Percentiles rank a stretch among this genome's conserved stretches.
phyloP scores from a whole-genome alignment of 2,113 vertebrate genomes.

The Protomyctophum bolini region DNA sequence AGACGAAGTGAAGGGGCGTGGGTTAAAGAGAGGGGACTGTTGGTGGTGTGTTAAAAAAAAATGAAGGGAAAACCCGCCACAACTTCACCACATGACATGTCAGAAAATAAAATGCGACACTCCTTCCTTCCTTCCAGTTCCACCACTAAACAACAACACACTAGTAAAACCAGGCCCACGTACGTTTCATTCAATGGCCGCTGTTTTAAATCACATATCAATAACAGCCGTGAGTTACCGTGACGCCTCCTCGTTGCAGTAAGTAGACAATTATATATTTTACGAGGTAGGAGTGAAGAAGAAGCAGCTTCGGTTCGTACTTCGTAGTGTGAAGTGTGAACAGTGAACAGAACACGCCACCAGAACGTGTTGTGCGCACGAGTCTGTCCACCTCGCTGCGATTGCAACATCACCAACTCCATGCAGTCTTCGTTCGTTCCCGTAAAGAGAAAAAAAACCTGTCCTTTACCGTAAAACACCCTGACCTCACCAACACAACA shows the following conservation, averaged over 20 bases:
- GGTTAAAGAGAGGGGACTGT: slow-evolving; percentile 59
- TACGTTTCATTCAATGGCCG: slow-evolving; percentile 29
- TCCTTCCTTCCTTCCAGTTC: slow-evolving; percentile 25
- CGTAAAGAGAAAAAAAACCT: slow-evolving; percentile 26
- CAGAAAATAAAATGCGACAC: slow-evolving; percentile 71
- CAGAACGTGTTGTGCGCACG: slow-evolving; percentile 2
- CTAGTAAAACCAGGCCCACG: slow-evolving; percentile 10
- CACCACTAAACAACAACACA: too few relatives aligned
- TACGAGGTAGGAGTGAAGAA: too few relatives aligned
- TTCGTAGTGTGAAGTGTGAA: background rate
- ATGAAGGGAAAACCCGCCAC: slow-evolving; percentile 78
- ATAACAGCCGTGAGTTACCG: slow-evolving; percentile 5
- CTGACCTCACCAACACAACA: background rate
- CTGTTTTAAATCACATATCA: background rate
- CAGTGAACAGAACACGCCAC: too few relatives aligned
- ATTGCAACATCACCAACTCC: slow-evolving; percentile 73
- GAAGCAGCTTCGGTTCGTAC: too few relatives aligned
- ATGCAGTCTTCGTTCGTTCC: slow-evolving; percentile 56
- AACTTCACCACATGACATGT: slow-evolving; percentile 82
- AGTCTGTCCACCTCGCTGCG: background rate
- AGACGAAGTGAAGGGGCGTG: slow-evolving; percentile 23
- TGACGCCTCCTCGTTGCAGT: slow-evolving; percentile 1
- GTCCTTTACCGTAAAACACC: background rate
- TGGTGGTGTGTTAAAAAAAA: slow-evolving; percentile 35
- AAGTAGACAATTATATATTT: slow-evolving; percentile 6